Conservation (phyloP, 2,888 invertebrate genomes). For the Stomorhina lunata region DNA sequence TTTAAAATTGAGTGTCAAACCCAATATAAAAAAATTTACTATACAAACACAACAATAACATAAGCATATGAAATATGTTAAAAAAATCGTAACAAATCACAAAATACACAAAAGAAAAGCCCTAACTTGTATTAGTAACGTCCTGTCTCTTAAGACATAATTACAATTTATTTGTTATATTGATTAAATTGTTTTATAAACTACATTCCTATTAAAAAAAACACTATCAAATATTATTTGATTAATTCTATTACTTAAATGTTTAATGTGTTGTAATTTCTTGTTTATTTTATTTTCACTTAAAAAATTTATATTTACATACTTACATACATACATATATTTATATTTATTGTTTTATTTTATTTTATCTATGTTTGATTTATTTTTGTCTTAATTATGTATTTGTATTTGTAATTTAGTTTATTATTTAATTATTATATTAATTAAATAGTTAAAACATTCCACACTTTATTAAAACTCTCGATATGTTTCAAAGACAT, state of each 20-base stretch:
- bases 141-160: too few species aligned
- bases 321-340: background rate
- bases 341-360: conserved; percentile 52
- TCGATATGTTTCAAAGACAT: background rate
- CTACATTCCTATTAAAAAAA: conserved; percentile 23
- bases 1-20: conserved; percentile 10
- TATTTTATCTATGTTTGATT: conserved; percentile 1
- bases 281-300: conserved; percentile 40
- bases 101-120: background rate
- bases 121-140: too few species aligned
- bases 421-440: conserved; percentile 19
- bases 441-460: conserved; percentile 12
- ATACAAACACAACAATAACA: conserved; percentile 21
- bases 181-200: conserved; percentile 5
- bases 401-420: conserved; percentile 27
- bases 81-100: background rate
- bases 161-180: conserved; percentile 3
- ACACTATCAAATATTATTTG: conserved; percentile 26
- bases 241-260: background rate
- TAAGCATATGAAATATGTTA: conserved; percentile 34
- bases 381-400: conserved; percentile 18
- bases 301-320: background rate
- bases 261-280: conserved; percentile 39
- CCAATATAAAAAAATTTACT: background rate
- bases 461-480: background rate